These are phyloP conservation scores for Griposia aprilina DNA, from an alignment of 2,888 invertebrate genomes.

Conservation along the genomic window DNA sequence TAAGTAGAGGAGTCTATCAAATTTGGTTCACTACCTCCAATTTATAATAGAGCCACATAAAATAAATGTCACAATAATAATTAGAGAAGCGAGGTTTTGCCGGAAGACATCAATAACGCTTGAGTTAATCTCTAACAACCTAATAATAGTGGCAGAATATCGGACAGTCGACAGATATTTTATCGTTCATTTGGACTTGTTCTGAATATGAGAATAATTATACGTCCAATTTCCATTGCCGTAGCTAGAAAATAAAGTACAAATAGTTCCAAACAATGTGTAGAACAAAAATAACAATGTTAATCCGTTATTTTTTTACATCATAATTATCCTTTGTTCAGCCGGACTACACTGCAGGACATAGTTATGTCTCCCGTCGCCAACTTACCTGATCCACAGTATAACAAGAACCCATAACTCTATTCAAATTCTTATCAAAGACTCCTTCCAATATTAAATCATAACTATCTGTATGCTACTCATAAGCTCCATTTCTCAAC, in stretches of 20 bases:
- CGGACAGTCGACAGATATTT: slow-evolving; percentile 23
- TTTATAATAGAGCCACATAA: slow-evolving; percentile 35
- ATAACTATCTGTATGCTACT: not conserved
- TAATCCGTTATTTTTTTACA: not conserved
- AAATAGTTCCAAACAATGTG: not conserved
- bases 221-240: not conserved
- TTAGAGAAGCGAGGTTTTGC: slow-evolving; percentile 18
- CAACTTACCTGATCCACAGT: too few relatives aligned
- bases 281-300: not conserved
- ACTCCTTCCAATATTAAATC: too few relatives aligned
- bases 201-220: not conserved
- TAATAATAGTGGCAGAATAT: slow-evolving; percentile 28
- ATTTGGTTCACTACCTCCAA: not conserved
- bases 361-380: too few relatives aligned
- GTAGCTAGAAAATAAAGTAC: not conserved
- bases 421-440: not conserved
- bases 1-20: not conserved
- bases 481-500: not conserved
- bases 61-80: slow-evolving; percentile 39
- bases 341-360: too few relatives aligned
- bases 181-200: slow-evolving; percentile 14
- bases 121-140: slow-evolving; percentile 41
- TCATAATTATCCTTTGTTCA: too few relatives aligned
- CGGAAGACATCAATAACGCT: slow-evolving; percentile 42
- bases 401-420: not conserved